Evolutionary conservation across 2,113 vertebrate species (phyloP), one percentile per base, ranked within the genome.

Genomic region (Acanthochromis polyacanthus): DNA sequence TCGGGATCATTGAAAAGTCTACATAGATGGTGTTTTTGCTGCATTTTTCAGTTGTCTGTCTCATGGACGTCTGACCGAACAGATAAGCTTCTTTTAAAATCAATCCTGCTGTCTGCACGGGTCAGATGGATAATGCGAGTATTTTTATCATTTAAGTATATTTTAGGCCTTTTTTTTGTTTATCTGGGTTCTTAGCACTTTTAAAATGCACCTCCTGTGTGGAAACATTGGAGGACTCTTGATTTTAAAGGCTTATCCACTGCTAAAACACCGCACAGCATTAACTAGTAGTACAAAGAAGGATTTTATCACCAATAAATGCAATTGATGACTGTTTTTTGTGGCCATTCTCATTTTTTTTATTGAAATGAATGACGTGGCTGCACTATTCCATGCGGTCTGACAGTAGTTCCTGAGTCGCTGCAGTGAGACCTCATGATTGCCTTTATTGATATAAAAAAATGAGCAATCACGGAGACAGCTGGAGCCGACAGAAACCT

Each of bases 61-160:
- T 55, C 48, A 20, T 5, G 4, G 17, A 6, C 22, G 16, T 56
- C 15, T 23, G 38, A 74, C 55, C 23, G 22, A 71, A 12, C 25
- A 38, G 63, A 65, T 65, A 32, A 65, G n/a, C 16, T 57, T 64
- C 15, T 65, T 75, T 75, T 56, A 38, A 67, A 53, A 68, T 68
- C 50, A 55, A 20, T 43, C 20, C 9, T n/a, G 48, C 48, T 19
- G 17, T 50, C 48, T n/a, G n/a, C 48, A 19, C 48, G 0, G 8
- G 6, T 50, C 19, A 50, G 48, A 50, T 16, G 19, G 8, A 50
- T 19, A 9, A 16, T 50, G 48, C 7, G 48, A 50, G 19, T 6
- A n/a, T 19, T 50, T 50, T 50, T 50, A 48, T 19, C 32, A 8
- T 36, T 10, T 36, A 36, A 36, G 32, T 1, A 1, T 36, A 19